These are phyloP conservation scores for Illadopsis cleaveri DNA, from an alignment of 2,113 vertebrate species.

Conservation along the genomic window DNA sequence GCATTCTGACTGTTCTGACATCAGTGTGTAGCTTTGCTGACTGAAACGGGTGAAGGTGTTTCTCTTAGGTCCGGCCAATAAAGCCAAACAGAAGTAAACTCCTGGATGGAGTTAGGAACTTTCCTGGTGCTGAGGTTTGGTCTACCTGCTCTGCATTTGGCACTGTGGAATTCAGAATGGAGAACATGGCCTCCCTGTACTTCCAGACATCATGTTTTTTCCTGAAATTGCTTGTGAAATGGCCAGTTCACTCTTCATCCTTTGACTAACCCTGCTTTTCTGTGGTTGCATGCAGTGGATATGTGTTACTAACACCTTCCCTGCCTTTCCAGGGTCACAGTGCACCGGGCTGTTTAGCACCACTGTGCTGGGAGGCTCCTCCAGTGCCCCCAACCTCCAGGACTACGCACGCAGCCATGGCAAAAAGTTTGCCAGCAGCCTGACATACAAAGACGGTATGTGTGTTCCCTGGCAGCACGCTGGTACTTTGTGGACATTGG, in stretches of 20 bases:
- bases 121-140: background rate
- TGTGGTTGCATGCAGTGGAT: constrained; percentile 77
- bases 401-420: constrained; percentile 98
- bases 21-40: background rate
- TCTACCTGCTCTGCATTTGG: background rate
- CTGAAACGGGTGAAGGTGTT: background rate
- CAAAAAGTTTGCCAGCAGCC: constrained; percentile 95
- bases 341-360: constrained; percentile 99
- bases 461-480: constrained; percentile 53
- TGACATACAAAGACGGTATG: constrained; percentile 99
- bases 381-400: constrained; percentile 99
- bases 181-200: background rate
- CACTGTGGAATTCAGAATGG: background rate
- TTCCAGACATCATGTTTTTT: background rate
- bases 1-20: background rate
- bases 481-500: background rate
- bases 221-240: background rate
- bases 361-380: constrained; percentile 98
- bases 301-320: constrained; percentile 81
- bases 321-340: constrained; percentile 93
- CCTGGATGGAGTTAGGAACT: background rate
- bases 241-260: background rate
- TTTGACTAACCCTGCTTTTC: constrained; percentile 59
- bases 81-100: background rate
- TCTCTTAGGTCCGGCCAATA: background rate